Base-by-base conservation (phyloP, 2,888 invertebrate genomes). In the Cantharis rufa region DNA sequence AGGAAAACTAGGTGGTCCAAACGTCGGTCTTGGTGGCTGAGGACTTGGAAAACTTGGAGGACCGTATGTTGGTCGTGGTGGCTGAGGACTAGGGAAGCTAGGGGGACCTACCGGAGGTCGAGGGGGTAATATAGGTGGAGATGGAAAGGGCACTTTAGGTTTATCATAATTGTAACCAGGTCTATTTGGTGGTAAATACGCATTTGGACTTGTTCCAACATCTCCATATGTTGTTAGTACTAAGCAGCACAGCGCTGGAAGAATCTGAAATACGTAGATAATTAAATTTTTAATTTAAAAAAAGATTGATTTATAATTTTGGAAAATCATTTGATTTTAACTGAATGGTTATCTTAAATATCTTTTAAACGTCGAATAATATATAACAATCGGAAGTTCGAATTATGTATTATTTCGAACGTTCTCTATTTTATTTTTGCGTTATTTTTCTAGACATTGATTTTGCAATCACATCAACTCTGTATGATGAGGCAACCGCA, bases 141-240 rank as follows among this genome's bases (percentile, higher is more conserved):
- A 82, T 27, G 84, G 88, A 1, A 92, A 92, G 0, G 93, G 91
- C 76, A 91, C 89, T 10, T 87, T 81, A 2, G 95, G 95, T 64
- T 90, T 91, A n/a, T 92, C 91, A 86, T 95, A 95, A 81, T 90
- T 91, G 88, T 95, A 95, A 15, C 94, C 94, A 15, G 82, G 80
- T 82, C 92, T 92, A 84, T 91, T 92, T 3, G 92, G 92, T 16
- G 95, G 95, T 72, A 95, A 90, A 88, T 95, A 95, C 74, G 93
- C 93, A 85, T 94, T 93, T 78, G 92, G 92, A 13, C 93, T 93
- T 1, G 93, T 92, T 66, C 90, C 89, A 71, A 91, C 90, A 81
- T 91, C 89, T 79, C 90, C 90, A 71, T 82, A 81, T 79, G 90
- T 84, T 76, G 89, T 84, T 71, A 88, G 87, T 70, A 89, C 87